These are phyloP conservation scores for Phalacrocorax brasilianus DNA, from an alignment of 2,113 vertebrate genomes.

Conservation along the genomic window DNA sequence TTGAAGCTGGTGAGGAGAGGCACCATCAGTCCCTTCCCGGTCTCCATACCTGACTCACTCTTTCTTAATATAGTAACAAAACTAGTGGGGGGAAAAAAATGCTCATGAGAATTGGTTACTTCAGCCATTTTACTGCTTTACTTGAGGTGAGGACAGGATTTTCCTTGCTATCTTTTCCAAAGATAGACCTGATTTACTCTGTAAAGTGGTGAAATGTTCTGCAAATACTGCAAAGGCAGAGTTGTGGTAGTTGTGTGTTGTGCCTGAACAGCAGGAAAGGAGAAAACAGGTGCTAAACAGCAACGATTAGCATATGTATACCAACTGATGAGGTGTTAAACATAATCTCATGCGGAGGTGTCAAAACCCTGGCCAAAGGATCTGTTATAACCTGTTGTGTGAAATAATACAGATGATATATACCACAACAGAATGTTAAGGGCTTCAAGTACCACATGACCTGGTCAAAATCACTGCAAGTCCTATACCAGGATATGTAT, in stretches of 20 bases:
- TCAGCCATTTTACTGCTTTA: neutral
- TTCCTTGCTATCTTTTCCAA: neutral
- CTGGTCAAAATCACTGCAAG: neutral
- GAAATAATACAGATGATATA: neutral
- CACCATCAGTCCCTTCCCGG: neutral
- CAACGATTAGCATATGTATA: slow-evolving; percentile 58
- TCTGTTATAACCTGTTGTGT: neutral
- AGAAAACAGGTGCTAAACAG: slow-evolving; percentile 66
- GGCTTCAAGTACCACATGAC: neutral
- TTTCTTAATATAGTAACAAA: neutral
- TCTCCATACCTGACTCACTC: neutral
- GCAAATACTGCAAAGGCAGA: neutral
- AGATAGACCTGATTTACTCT: neutral
- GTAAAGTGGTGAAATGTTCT: neutral
- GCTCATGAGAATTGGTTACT: neutral
- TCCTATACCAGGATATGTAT: neutral
- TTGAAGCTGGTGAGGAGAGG: neutral
- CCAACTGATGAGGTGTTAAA: slow-evolving; percentile 50
- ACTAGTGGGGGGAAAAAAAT: neutral
- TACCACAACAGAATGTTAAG: neutral
- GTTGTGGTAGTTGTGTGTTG: neutral
- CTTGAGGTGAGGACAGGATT: neutral
- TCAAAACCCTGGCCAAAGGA: slow-evolving; percentile 54
- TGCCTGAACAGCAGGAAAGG: slow-evolving; percentile 54
- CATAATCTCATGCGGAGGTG: slow-evolving; percentile 58